Evolutionary conservation across 2,113 vertebrate genomes (phyloP).

Genomic region (Heterotis niloticus): DNA sequence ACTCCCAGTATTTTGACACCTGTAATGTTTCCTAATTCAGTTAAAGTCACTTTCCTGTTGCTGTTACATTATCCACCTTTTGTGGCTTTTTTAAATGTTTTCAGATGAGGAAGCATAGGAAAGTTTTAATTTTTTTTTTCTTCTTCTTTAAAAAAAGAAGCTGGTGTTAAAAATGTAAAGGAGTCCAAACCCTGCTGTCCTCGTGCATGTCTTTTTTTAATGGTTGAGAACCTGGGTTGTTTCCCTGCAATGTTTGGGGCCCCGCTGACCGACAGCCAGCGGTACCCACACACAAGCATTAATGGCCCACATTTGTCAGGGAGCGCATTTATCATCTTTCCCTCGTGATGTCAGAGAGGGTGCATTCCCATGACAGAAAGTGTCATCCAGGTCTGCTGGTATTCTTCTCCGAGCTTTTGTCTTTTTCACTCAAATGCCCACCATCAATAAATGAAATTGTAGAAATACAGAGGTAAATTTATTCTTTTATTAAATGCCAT

Average conservation of each 20-base stretch:
- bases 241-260: neutral
- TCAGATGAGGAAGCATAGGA: too few species aligned
- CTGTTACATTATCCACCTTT: too few species aligned
- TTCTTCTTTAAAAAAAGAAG: too few species aligned
- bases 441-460: neutral
- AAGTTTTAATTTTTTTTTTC: too few species aligned
- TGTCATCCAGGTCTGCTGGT: neutral
- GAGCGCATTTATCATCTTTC: neutral
- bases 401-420: neutral
- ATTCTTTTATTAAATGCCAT: neutral
- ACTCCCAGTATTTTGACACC: too few species aligned
- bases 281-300: neutral
- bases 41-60: too few species aligned
- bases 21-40: too few species aligned
- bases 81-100: too few species aligned
- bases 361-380: neutral
- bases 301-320: neutral
- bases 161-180: neutral
- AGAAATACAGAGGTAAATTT: too few species aligned
- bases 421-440: neutral
- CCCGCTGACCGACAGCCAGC: neutral
- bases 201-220: neutral
- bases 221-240: too few species aligned
- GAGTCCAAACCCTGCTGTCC: neutral
- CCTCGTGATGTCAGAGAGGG: neutral